Percentiles rank a stretch among this genome's conserved stretches.
phyloP scores from a whole-genome alignment of 2,113 vertebrate species.

The Colaptes auratus region DNA sequence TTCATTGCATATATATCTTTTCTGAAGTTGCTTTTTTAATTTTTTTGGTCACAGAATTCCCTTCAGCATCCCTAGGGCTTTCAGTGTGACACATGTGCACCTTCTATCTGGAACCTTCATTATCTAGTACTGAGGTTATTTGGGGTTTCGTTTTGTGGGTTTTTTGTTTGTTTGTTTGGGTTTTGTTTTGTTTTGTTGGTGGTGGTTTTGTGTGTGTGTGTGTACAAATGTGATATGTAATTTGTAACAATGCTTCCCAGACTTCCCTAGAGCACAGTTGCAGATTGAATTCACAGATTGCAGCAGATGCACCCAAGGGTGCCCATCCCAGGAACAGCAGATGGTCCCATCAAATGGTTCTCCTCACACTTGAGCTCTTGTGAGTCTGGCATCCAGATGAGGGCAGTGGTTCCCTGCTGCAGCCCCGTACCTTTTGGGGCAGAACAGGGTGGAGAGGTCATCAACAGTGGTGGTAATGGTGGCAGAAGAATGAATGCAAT shows the following conservation, averaged over 20 bases:
- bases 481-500: background rate
- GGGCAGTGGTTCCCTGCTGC: background rate
- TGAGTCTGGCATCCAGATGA: background rate
- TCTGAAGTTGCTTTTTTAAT: background rate
- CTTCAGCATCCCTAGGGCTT: background rate
- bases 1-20: background rate
- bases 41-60: background rate
- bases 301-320: background rate
- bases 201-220: background rate
- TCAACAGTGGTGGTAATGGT: background rate
- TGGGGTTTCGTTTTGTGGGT: accelerated
- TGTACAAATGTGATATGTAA: background rate
- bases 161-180: background rate
- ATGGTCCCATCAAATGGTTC: background rate
- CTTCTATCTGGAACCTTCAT: background rate
- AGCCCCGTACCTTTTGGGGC: background rate
- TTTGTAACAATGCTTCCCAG: background rate
- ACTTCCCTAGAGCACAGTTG: background rate
- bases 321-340: background rate
- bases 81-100: background rate
- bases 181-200: too few species aligned
- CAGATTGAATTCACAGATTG: background rate
- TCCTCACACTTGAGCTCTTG: background rate
- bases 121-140: background rate
- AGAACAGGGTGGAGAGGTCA: background rate